A percentile compares a stretch with the other conserved stretches of the same genome.
These are phyloP conservation scores for Auanema sp. DNA, from an alignment of 2,888 invertebrate species.

Conservation along the genomic window DNA sequence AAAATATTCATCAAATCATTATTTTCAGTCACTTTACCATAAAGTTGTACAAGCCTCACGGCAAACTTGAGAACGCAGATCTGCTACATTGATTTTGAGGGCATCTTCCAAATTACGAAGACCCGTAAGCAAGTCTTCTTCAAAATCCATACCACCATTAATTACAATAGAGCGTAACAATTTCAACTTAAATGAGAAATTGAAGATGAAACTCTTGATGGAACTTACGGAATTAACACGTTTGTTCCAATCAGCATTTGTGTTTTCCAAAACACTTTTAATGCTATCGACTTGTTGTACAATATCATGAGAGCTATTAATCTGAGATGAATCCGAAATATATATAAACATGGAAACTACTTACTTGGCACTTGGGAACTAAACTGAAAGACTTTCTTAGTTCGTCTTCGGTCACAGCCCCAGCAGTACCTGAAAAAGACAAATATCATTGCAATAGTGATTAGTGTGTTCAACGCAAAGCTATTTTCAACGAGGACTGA, in stretches of 20 bases:
- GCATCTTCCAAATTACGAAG: conserved; percentile 80
- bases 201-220: conserved; percentile 1
- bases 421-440: conserved; percentile 12
- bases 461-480: too few species aligned
- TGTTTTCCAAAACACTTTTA: conserved; percentile 66
- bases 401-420: conserved; percentile 33
- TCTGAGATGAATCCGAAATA: conserved; percentile 9
- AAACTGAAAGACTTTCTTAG: conserved; percentile 28
- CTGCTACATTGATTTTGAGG: conserved; percentile 81
- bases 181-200: conserved; percentile 21
- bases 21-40: conserved; percentile 70
- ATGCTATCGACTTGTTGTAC: conserved; percentile 7
- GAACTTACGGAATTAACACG: conserved; percentile 81
- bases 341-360: too few species aligned
- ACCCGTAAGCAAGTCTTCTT: conserved; percentile 12
- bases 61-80: conserved; percentile 88
- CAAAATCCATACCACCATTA: conserved; percentile 28
- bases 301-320: conserved; percentile 8
- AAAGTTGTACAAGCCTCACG: conserved; percentile 93
- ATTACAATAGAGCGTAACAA: conserved; percentile 17
- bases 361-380: conserved; percentile 25
- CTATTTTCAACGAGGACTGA: too few species aligned
- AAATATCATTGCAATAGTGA: neutral
- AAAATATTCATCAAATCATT: neutral
- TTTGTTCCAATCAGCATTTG: conserved; percentile 89